A percentile compares a stretch with the other conserved stretches of the same genome.
These are phyloP conservation scores for Numenius arquata DNA, from an alignment of 2,113 vertebrate genomes.

Conservation along the genomic window DNA sequence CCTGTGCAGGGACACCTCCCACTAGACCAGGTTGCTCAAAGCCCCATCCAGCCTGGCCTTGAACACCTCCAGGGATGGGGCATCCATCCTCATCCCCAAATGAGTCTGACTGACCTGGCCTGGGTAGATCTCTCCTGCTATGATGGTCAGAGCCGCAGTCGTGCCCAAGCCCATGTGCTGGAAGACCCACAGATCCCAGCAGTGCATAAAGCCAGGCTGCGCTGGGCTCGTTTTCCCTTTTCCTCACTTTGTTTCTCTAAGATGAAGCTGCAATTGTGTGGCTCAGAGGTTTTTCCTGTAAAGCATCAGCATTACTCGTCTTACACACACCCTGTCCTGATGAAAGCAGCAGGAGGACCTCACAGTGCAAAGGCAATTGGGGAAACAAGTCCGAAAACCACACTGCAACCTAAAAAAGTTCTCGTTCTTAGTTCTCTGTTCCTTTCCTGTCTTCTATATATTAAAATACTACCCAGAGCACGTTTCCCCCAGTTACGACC, in stretches of 20 bases:
- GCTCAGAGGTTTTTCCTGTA: not conserved
- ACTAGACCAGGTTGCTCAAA: not conserved
- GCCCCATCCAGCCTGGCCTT: not conserved
- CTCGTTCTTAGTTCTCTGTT: not conserved
- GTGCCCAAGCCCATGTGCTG: not conserved
- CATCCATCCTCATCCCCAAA: not conserved
- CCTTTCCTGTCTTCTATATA: not conserved
- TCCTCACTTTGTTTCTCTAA: not conserved
- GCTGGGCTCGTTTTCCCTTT: not conserved
- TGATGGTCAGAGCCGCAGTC: fast-evolving
- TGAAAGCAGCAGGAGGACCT: not conserved
- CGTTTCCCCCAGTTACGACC: not conserved
- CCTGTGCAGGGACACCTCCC: not conserved
- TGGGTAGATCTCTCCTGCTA: not conserved
- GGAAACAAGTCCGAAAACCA: not conserved
- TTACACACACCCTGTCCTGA: not conserved
- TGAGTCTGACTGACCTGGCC: not conserved
- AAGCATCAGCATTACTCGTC: not conserved
- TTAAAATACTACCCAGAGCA: not conserved
- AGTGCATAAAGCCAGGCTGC: not conserved
- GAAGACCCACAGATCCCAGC: not conserved
- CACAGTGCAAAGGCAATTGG: fast-evolving
- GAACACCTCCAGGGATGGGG: not conserved
- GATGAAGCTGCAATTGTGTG: not conserved
- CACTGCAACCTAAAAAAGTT: not conserved